Evolutionary conservation across 2,888 invertebrate species (phyloP), one percentile per base, ranked within the genome.

Genomic region (Tryphoninae sp.): DNA sequence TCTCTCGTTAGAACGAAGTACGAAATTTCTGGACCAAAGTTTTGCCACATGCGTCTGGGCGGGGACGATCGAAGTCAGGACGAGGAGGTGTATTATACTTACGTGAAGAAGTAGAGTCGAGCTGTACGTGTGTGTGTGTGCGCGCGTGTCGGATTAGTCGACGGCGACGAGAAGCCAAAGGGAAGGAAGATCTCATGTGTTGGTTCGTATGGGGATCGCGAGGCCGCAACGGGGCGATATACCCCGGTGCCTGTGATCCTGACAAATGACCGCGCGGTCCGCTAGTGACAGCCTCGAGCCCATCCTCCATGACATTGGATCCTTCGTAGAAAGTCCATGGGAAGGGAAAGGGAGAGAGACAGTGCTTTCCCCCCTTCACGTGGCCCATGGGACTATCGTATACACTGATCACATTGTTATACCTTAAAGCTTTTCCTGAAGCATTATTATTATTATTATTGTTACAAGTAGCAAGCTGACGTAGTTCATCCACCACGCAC

Each of bases 251-350:
- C 86, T 85, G 87, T 89, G 90, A 91, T 90, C 89, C 86, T 90
- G 90, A 91, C 90, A 90, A 90, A 91, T 89, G 90, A 90, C 86
- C 85, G 83, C 86, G 88, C 84, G 90, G 89, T 90, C 88, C 88
- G 86, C 85, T 86, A 88, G 88, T 88, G 90, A 89, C 90, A 90
- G 89, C 84, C 87, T 87, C 87, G 86, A 90, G 88, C 88, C 33
- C 86, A 87, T 88, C 87, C 84, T 73, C 86, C 87, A 85, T 88
- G 86, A 86, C 88, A 86, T 85, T 82, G 86, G 85, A 86, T 86
- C 84, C 84, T 84, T 81, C 83, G 79, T 71, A 75, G 72, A 73
- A 75, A 45, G 33, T 33, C 33, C 0, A 7, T 53, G 40, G 72
- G 23, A 55, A 55, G 64, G 16, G 40, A 22, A 51, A 16, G 26